These are phyloP conservation scores for Fragum whitleyi DNA, from an alignment of 2,888 invertebrate species.

Conservation along the genomic window DNA sequence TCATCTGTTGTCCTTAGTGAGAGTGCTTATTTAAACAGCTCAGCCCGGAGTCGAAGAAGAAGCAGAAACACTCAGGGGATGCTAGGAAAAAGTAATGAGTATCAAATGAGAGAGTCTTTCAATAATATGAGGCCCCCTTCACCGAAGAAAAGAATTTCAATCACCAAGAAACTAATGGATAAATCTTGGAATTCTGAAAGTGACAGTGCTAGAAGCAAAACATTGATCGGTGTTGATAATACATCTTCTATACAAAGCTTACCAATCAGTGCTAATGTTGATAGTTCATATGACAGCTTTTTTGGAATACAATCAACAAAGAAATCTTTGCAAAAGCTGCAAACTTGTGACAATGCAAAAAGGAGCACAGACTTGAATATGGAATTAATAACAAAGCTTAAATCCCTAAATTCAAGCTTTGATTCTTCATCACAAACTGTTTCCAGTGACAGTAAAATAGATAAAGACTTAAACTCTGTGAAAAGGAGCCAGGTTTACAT, in stretches of 20 bases:
- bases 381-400: not conserved
- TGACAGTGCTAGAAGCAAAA: conserved; percentile 17
- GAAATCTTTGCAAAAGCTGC: conserved; percentile 8
- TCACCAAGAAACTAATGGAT: conserved; percentile 44
- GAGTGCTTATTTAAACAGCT: conserved; percentile 30
- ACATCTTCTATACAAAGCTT: not conserved
- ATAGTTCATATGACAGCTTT: conserved; percentile 57
- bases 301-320: conserved; percentile 37
- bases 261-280: conserved; percentile 19
- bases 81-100: conserved; percentile 33
- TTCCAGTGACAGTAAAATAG: not conserved
- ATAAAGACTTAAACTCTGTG: not conserved
- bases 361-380: not conserved
- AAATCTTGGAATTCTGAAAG: conserved; percentile 4
- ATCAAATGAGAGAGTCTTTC: conserved; percentile 54
- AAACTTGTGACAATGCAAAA: not conserved
- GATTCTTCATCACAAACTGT: not conserved
- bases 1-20: not conserved
- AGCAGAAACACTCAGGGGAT: not conserved
- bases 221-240: not conserved
- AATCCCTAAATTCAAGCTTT: not conserved
- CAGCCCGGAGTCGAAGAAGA: conserved; percentile 43
- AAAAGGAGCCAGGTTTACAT: not conserved
- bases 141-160: conserved; percentile 49
- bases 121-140: conserved; percentile 57